phyloP scores from a whole-genome alignment of 2,888 invertebrate species.

The Chelonus formosanus region DNA sequence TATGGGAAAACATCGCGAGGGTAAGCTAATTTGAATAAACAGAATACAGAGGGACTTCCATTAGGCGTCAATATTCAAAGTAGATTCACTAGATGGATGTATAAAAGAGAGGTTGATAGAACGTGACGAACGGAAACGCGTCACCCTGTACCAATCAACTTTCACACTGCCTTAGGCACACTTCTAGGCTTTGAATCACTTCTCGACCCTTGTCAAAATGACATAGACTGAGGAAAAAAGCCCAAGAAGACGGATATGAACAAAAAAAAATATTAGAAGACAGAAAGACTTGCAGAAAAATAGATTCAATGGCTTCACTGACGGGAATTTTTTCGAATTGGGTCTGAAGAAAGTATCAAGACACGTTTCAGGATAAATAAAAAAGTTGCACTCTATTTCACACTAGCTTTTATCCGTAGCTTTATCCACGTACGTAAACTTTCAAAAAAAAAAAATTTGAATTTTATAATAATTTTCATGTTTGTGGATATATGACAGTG shows the following conservation, averaged over 20 bases:
- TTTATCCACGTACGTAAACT: too few relatives aligned
- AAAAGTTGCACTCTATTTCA: too few relatives aligned
- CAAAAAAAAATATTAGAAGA: conserved; percentile 6
- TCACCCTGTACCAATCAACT: conserved; percentile 27
- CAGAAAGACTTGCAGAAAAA: conserved; percentile 24
- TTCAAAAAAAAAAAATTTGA: too few relatives aligned
- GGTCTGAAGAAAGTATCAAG: too few relatives aligned
- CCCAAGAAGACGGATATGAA: conserved; percentile 9
- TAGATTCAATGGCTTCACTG: too few relatives aligned
- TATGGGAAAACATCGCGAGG: conserved; percentile 20
- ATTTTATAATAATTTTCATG: too few relatives aligned
- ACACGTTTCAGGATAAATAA: too few relatives aligned
- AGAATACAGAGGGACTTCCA: conserved; percentile 46
- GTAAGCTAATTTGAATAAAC: conserved; percentile 53
- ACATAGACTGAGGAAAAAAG: conserved; percentile 23
- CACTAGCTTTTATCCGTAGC: too few relatives aligned
- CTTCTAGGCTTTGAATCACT: conserved; percentile 22
- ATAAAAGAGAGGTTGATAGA: conserved; percentile 32
- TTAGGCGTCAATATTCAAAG: conserved; percentile 56
- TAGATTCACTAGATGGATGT: conserved; percentile 27
- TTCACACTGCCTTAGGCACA: conserved; percentile 20
- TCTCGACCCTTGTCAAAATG: conserved; percentile 32
- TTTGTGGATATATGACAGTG: too few relatives aligned
- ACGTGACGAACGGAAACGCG: conserved; percentile 34
- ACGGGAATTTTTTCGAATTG: too few relatives aligned